phyloP scores from a whole-genome alignment of 35 echinoderm and acorn worm genomes.

The Acanthaster planci region DNA sequence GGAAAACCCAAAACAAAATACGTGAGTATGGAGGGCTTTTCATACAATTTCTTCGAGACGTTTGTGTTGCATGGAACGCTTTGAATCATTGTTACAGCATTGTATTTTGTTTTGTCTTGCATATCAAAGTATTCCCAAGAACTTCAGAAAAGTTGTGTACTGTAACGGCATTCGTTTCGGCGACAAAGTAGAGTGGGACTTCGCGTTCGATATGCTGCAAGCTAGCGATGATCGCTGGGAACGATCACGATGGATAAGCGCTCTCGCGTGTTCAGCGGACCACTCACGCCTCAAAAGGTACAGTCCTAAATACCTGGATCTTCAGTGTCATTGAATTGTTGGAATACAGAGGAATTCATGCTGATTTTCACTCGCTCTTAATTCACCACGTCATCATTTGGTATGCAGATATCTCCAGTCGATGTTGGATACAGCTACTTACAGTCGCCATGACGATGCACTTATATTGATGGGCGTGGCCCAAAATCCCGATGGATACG shows the following conservation, averaged over 20 bases:
- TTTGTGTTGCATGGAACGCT: too few relatives aligned
- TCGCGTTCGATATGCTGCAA: conserved; percentile 46
- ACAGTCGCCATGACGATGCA: background rate
- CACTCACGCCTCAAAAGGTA: conserved; percentile 71
- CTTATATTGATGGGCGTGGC: background rate
- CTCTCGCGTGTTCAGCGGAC: conserved; percentile 62
- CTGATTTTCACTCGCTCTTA: too few relatives aligned
- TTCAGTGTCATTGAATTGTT: too few relatives aligned
- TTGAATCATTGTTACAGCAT: too few relatives aligned
- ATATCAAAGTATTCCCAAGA: conserved; percentile 47
- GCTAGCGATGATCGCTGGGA: conserved; percentile 34
- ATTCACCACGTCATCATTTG: too few relatives aligned
- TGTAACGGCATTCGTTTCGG: conserved; percentile 71
- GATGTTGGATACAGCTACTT: background rate
- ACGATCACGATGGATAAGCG: conserved; percentile 54
- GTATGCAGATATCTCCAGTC: background rate
- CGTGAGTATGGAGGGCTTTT: background rate
- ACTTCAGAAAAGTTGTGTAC: conserved; percentile 56
- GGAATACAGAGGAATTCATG: too few relatives aligned
- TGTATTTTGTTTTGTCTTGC: too few relatives aligned
- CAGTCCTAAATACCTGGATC: background rate
- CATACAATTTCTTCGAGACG: too few relatives aligned
- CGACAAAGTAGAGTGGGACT: conserved; percentile 63
- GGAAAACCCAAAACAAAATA: background rate
- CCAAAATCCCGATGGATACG: conserved; percentile 8